Evolutionary conservation across 1,140 invertebrate genomes (phyloP).

Genomic region (Bombus pascuorum): DNA sequence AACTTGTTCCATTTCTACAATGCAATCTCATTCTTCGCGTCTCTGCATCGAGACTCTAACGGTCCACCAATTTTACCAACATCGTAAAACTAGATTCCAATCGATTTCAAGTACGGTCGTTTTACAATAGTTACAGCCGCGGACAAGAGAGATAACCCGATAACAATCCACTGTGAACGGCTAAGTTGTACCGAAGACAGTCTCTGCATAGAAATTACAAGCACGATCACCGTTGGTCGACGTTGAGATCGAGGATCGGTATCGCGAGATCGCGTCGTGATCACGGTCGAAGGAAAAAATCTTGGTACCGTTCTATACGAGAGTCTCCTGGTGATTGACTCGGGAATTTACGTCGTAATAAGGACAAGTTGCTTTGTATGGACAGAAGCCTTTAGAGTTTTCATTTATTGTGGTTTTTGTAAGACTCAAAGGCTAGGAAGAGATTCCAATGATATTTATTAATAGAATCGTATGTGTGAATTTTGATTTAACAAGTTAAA

Average conservation of each 20-base stretch:
- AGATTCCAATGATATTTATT: neutral
- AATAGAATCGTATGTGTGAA: too few relatives aligned
- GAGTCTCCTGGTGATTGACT: neutral
- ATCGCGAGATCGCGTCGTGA: slow-evolving; percentile 14
- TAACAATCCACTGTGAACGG: slow-evolving; percentile 1
- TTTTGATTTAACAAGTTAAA: too few relatives aligned
- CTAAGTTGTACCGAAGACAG: neutral
- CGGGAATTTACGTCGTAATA: neutral
- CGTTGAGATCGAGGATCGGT: slow-evolving; percentile 14
- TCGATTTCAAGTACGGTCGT: neutral
- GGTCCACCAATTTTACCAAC: neutral
- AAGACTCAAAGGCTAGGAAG: neutral
- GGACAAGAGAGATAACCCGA: neutral
- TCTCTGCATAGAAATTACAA: neutral
- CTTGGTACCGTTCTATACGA: slow-evolving; percentile 20
- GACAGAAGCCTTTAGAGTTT: neutral
- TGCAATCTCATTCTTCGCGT: neutral
- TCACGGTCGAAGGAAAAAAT: slow-evolving; percentile 7
- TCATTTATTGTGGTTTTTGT: neutral
- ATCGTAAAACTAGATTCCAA: slow-evolving; percentile 12
- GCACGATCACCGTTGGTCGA: neutral
- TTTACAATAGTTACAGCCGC: slow-evolving; percentile 5
- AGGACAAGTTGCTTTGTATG: neutral
- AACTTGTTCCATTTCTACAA: neutral
- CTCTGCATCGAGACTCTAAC: neutral